Evolutionary conservation across 1,140 invertebrate species (phyloP).

Genomic region (Magallana ariakensis): DNA sequence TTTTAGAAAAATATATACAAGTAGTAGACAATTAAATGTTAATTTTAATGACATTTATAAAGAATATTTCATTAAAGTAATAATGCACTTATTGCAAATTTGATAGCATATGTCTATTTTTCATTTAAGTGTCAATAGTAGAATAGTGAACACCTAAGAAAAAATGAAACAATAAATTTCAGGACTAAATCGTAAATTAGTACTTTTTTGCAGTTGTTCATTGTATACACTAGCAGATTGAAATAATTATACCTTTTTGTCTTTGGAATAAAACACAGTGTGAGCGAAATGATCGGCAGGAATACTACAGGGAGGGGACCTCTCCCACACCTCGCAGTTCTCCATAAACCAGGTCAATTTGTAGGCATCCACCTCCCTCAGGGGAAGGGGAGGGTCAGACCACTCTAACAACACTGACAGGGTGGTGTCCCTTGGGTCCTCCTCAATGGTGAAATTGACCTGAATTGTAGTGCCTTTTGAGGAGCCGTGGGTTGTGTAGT

Average conservation of each 20-base stretch:
- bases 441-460: slow-evolving; percentile 38
- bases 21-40: too few species aligned
- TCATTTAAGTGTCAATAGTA: too few species aligned
- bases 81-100: too few species aligned
- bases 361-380: slow-evolving; percentile 50
- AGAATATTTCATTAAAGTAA: too few species aligned
- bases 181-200: too few species aligned
- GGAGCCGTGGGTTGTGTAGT: not conserved
- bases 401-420: slow-evolving; percentile 55
- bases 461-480: slow-evolving; percentile 30
- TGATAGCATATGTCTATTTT: too few species aligned
- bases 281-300: slow-evolving; percentile 57
- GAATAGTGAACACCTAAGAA: too few species aligned
- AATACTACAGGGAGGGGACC: slow-evolving; percentile 53
- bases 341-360: slow-evolving; percentile 57
- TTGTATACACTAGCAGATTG: too few species aligned
- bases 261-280: slow-evolving; percentile 21
- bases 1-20: too few species aligned
- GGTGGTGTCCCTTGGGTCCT: slow-evolving; percentile 43
- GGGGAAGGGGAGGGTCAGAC: slow-evolving; percentile 55
- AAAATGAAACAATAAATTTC: too few species aligned
- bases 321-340: slow-evolving; percentile 60
- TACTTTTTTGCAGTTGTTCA: too few species aligned
- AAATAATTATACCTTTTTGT: slow-evolving; percentile 46
- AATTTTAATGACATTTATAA: too few species aligned